Evolutionary conservation across 2,888 invertebrate species (phyloP).

Genomic region (Alloplasta piceator): DNA sequence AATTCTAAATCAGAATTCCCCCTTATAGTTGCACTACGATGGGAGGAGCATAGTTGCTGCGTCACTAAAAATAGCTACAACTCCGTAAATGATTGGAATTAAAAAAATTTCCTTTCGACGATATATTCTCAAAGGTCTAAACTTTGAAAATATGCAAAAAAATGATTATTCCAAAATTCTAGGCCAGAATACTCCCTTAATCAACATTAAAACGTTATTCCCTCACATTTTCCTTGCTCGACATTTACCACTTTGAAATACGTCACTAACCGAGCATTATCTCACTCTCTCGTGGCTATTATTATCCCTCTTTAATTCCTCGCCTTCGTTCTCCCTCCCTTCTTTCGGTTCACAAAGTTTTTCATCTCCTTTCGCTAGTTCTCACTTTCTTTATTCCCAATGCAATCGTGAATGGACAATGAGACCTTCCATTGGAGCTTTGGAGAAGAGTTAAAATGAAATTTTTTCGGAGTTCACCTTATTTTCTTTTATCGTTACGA

Average conservation of each 20-base stretch:
- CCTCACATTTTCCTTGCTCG: neutral
- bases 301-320: constrained; percentile 49
- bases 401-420: constrained; percentile 33
- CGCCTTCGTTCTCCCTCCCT: constrained; percentile 12
- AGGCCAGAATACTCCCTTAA: too few species aligned
- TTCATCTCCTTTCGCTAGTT: neutral
- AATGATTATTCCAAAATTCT: too few species aligned
- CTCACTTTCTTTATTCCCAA: constrained; percentile 29
- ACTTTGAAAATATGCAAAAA: too few species aligned
- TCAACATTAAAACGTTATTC: too few species aligned
- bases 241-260: constrained; percentile 52
- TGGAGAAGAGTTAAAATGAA: constrained; percentile 20
- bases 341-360: constrained; percentile 1
- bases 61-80: too few species aligned
- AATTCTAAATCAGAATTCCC: too few species aligned
- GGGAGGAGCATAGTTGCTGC: too few species aligned
- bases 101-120: too few species aligned
- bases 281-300: constrained; percentile 49
- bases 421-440: constrained; percentile 16
- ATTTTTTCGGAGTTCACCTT: neutral
- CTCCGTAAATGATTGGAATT: too few species aligned
- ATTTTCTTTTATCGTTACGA: neutral
- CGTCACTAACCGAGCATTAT: constrained; percentile 51
- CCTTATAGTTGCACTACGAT: too few species aligned
- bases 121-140: too few species aligned